A percentile compares a stretch with the other conserved stretches of the same genome.
phyloP scores from a whole-genome alignment of 30 jellyfish, hydroid and myxozoan genomes.

The Catostylus mosaicus region DNA sequence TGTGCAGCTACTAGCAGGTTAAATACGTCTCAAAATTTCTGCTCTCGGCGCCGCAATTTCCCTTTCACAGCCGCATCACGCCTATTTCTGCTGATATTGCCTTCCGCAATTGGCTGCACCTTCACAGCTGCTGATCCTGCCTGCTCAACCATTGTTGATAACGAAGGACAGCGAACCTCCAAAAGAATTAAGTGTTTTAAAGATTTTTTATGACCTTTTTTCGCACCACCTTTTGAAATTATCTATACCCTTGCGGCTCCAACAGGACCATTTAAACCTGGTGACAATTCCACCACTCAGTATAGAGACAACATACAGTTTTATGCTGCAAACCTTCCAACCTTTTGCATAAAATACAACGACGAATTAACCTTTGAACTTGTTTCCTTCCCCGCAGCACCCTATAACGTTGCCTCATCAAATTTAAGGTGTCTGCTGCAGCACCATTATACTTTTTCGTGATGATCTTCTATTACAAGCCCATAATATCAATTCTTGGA shows the following conservation, averaged over 20 bases:
- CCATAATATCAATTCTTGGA: background rate
- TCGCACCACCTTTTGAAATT: slow-evolving; percentile 16
- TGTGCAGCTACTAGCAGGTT: background rate
- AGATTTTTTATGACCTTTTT: slow-evolving; percentile 14
- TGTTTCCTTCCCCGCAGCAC: no score
- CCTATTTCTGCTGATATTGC: background rate
- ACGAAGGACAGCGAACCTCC: background rate
- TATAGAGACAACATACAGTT: no score
- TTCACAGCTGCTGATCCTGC: no score
- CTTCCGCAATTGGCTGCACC: no score
- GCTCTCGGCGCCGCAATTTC: background rate
- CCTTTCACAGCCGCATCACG: background rate
- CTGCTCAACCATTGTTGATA: background rate
- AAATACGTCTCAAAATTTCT: no score
- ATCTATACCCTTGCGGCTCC: slow-evolving; percentile 51
- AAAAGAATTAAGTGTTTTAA: slow-evolving; percentile 35
- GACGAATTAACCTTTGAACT: no score
- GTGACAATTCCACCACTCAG: slow-evolving; percentile 31
- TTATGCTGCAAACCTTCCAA: no score
- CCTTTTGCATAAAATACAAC: no score
- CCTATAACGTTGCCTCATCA: no score
- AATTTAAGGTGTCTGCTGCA: no score
- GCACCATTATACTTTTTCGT: background rate
- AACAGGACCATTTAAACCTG: slow-evolving; percentile 45
- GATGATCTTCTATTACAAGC: slow-evolving; percentile 6